Conservation (phyloP, 2,113 vertebrate species). For the Equus przewalskii region DNA sequence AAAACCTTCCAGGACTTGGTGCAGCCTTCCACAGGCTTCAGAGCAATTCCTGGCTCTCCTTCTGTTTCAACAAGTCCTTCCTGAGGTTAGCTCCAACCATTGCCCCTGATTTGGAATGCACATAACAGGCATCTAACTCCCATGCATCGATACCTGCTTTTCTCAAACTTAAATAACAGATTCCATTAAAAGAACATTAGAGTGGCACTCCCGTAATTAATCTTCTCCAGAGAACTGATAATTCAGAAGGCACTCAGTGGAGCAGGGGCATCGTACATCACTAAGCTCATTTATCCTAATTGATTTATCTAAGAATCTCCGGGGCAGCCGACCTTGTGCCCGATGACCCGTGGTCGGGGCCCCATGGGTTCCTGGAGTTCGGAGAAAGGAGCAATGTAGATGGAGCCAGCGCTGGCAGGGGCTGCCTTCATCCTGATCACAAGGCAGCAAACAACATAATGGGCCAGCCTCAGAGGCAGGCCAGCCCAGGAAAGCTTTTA, state of each 20-base stretch:
- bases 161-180: constrained; percentile 87
- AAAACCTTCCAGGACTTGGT: neutral
- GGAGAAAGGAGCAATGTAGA: neutral
- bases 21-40: neutral
- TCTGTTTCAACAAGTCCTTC: constrained; percentile 21
- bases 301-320: constrained; percentile 87
- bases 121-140: constrained; percentile 82
- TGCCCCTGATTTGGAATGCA: constrained; percentile 82
- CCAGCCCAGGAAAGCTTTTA: constrained; percentile 5
- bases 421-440: constrained; percentile 63
- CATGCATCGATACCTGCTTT: constrained; percentile 62
- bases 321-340: constrained; percentile 61
- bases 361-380: neutral
- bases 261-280: constrained; percentile 85
- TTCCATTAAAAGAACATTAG: constrained; percentile 89
- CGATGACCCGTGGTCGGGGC: neutral
- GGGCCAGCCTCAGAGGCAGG: constrained; percentile 47
- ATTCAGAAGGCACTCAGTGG: constrained; percentile 83
- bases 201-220: constrained; percentile 85
- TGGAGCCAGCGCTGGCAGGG: constrained; percentile 6
- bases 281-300: constrained; percentile 87
- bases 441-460: constrained; percentile 3
- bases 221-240: constrained; percentile 87
- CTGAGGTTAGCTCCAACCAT: constrained; percentile 51
- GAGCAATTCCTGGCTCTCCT: neutral